Base-by-base conservation (phyloP, 2,113 vertebrate species). In the Sporophila hypoxantha region DNA sequence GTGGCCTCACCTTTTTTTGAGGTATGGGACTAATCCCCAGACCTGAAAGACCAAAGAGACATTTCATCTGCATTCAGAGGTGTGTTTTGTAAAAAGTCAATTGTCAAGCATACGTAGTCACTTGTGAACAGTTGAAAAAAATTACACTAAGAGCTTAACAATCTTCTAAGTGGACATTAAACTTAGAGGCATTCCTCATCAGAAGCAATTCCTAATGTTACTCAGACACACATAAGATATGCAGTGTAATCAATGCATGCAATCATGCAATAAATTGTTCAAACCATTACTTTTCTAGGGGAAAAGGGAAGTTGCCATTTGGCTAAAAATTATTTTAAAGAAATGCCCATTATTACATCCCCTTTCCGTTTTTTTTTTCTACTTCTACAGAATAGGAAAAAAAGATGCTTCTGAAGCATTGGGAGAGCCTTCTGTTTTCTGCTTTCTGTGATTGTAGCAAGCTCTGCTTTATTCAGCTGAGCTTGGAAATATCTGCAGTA, bases 261-360 rank as follows among this genome's bases (percentile, higher is more conserved):
- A 94, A 84, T 91, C 94, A 90, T 95, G 94, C 94, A 94, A 79
- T 82, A 95, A 91, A 87, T 79, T 89, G 9, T 81, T 92, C 70
- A 84, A 88, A 78, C 14, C 36, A 62, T 79, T 81, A 71, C 15
- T 85, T 78, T 89, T 88, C 89, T 90, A 94, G 70, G 74, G 59
- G 30, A 14, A 62, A 52, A 82, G 62, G 59, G 47, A 88, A 88
- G 37, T 14, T 78, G 69, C 50, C 74, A 32, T 82, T 66, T 85
- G 41, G 14, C 76, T 85, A 87, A 92, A 92, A 17, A 67, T 46
- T 87, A 56, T 77, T 87, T 94, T 68, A 88, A 89, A 83, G 49
- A 93, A 86, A 89, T 32, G 30, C 17, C 42, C 30, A 13, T 77
- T 76, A 89, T 89, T 85, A 83, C 15, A 66, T 29, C n/a, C 42